phyloP scores from a whole-genome alignment of 1,140 invertebrate genomes.

The Penaeus japonicus region DNA sequence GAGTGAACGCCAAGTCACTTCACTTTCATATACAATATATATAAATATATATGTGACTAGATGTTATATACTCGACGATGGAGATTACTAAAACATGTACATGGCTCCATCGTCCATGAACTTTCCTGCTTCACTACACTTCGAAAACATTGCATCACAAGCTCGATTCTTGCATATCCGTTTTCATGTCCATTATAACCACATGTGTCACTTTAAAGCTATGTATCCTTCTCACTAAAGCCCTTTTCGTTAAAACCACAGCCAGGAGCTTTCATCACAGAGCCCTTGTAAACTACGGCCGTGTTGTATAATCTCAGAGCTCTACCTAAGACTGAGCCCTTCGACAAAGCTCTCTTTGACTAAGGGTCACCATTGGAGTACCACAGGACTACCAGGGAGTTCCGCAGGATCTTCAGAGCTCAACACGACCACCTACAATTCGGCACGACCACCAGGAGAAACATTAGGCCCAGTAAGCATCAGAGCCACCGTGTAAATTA shows the following conservation, averaged over 20 bases:
- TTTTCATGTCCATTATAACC: neutral
- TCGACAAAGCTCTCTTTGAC: too few relatives aligned
- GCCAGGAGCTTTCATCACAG: neutral
- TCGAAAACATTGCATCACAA: neutral
- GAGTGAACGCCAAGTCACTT: conserved; percentile 2
- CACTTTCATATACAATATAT: neutral
- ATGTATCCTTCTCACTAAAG: conserved; percentile 3
- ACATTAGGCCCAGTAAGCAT: conserved; percentile 57
- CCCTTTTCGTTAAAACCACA: neutral
- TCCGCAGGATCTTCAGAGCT: neutral
- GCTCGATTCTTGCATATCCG: neutral
- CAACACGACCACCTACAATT: neutral
- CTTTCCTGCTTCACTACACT: neutral
- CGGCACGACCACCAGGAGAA: neutral
- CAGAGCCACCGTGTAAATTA: conserved; percentile 46
- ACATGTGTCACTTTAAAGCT: conserved; percentile 24
- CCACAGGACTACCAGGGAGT: neutral
- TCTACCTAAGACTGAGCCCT: neutral
- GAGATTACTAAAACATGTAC: neutral
- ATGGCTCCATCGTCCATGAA: neutral
- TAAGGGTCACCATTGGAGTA: too few relatives aligned
- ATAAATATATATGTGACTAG: conserved; percentile 37
- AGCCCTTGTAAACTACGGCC: neutral
- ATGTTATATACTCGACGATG: conserved; percentile 20
- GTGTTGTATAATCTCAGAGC: neutral